phyloP scores from a whole-genome alignment of 2,888 invertebrate species.

The Parnassius smintheus region DNA sequence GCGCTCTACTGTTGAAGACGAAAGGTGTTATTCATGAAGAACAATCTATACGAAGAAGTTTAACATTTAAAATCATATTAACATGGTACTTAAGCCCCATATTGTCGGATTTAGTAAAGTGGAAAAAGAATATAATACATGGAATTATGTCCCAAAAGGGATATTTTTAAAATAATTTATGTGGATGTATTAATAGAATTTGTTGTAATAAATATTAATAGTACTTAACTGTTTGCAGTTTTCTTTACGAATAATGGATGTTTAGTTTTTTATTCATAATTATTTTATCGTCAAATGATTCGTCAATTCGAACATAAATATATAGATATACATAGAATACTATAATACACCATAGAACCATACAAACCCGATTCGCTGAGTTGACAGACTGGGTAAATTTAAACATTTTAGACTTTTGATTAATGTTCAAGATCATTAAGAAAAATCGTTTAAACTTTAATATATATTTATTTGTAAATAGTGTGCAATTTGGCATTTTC shows the following conservation, averaged over 20 bases:
- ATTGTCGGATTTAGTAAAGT: constrained; percentile 17
- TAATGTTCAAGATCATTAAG: too few species aligned
- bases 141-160: constrained; percentile 31
- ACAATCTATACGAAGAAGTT: neutral
- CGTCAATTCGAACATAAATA: too few species aligned
- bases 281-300: too few species aligned
- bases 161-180: constrained; percentile 57
- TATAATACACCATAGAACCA: too few species aligned
- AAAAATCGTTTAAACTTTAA: too few species aligned
- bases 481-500: too few species aligned
- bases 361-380: too few species aligned
- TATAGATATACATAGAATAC: too few species aligned
- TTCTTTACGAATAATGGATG: constrained; percentile 25
- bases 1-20: neutral
- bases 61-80: constrained; percentile 7
- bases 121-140: constrained; percentile 15
- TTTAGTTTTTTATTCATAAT: too few species aligned
- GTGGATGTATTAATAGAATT: constrained; percentile 74
- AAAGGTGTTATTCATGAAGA: neutral
- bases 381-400: too few species aligned
- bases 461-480: too few species aligned
- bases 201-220: constrained; percentile 70
- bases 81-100: constrained; percentile 9
- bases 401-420: too few species aligned
- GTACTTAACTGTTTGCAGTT: constrained; percentile 27